Evolutionary conservation across 1,140 invertebrate species (phyloP), one percentile per base, ranked within the genome.

Genomic region (Dendroctonus ponderosae): DNA sequence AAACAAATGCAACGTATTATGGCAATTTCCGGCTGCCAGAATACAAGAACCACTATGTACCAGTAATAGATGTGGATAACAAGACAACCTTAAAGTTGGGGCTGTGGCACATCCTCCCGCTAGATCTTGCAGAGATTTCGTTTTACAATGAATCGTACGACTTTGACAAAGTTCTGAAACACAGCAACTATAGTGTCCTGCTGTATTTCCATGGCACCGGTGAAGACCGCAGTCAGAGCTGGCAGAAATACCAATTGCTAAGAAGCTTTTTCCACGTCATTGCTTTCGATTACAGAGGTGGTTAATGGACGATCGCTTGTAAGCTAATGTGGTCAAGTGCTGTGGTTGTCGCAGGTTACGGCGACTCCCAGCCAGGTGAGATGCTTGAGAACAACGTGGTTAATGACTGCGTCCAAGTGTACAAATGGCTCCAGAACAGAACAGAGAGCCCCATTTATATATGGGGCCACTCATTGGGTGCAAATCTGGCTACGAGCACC

Each of bases 281-380:
- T 59, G 84, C 91, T 5, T 91, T 97, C 74, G 96, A 98, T 79
- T 98, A 98, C 78, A 83, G 94, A 82, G 88, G 90, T 89, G 44
- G 8, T 46, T 56, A 56, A 37, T 67, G 42, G n/a, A 54, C 15
- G 15, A n/a, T 46, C 57, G 12, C 50, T 6, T 26, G 7, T 53
- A 56, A n/a, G 46, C 12, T 61, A 7, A 51, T 40, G 58, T 63
- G 57, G 11, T 65, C 14, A 57, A 14, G 52, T 4, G 7, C 7
- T 46, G 15, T 64, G 11, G n/a, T 70, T 60, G 56, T 9, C 14
- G 5, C 43, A 78, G 77, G 72, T 66, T 78, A 76, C 69, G 77
- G 69, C 5, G 77, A 78, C 64, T 78, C 77, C 4, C 58, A 72
- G 1, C 48, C 63, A 46, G 75, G 70, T 43, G 15, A 54, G 6